Percentiles rank a stretch among this genome's conserved stretches.
These are phyloP conservation scores for Peromyscus leucopus DNA, from an alignment of 2,113 vertebrate genomes.

Conservation along the genomic window DNA sequence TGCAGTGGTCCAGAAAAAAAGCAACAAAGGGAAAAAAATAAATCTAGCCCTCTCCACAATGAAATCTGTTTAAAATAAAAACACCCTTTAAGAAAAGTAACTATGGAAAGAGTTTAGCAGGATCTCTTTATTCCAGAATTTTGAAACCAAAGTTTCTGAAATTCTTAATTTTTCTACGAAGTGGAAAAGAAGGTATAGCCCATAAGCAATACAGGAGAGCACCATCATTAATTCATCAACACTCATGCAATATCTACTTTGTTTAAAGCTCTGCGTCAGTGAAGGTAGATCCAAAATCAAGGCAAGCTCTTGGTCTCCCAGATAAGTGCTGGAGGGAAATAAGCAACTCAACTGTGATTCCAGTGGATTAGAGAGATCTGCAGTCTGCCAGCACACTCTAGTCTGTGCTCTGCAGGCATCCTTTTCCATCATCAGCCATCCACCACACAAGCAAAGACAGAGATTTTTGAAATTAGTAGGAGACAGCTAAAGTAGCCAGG, in stretches of 20 bases:
- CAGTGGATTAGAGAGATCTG: background rate
- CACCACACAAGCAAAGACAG: background rate
- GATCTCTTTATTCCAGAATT: slow-evolving; percentile 52
- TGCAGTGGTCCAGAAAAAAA: slow-evolving; percentile 58
- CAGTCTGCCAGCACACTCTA: background rate
- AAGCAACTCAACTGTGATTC: background rate
- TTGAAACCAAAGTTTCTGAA: slow-evolving; percentile 73
- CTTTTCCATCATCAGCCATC: background rate
- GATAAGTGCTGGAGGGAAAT: background rate
- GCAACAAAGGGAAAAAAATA: slow-evolving; percentile 67
- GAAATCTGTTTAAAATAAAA: slow-evolving; percentile 57
- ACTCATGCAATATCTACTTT: slow-evolving; percentile 40
- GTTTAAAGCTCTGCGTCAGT: slow-evolving; percentile 5
- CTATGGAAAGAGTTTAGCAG: slow-evolving; percentile 51
- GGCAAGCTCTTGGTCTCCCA: background rate
- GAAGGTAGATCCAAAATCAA: slow-evolving; percentile 45
- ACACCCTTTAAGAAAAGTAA: slow-evolving; percentile 50
- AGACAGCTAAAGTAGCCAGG: slow-evolving; percentile 19
- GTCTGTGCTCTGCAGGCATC: background rate
- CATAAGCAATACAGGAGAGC: background rate
- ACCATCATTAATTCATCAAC: background rate
- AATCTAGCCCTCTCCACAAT: slow-evolving; percentile 64
- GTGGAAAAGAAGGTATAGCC: slow-evolving; percentile 31
- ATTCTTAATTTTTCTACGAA: slow-evolving; percentile 56
- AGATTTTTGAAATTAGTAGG: slow-evolving; percentile 4